phyloP scores from a whole-genome alignment of 2,888 invertebrate genomes.

The Cheilosia variabilis region DNA sequence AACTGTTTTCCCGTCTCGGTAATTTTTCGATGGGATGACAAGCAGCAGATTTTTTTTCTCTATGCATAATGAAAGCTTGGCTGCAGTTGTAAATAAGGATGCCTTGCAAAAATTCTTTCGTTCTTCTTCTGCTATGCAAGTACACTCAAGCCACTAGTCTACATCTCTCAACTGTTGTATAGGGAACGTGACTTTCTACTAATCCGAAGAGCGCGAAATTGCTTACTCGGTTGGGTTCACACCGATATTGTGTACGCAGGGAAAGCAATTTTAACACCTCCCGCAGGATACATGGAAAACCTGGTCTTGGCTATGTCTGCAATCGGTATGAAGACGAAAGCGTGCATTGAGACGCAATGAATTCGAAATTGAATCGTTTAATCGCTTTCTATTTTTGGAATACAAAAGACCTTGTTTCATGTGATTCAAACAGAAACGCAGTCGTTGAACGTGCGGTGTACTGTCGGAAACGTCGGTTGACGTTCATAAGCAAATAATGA shows the following conservation, averaged over 20 bases:
- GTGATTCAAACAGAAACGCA: neutral
- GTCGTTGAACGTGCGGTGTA: no score
- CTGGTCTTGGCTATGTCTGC: slow-evolving; percentile 15
- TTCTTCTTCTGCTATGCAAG: slow-evolving; percentile 22
- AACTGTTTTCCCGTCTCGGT: neutral
- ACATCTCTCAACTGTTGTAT: slow-evolving; percentile 17
- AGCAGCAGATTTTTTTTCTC: neutral
- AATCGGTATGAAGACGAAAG: neutral
- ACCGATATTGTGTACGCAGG: slow-evolving; percentile 34
- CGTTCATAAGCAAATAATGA: no score
- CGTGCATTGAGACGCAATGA: slow-evolving; percentile 28
- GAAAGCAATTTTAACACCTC: slow-evolving; percentile 61
- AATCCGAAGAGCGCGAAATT: slow-evolving; percentile 64
- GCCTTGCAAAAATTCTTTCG: slow-evolving; percentile 21
- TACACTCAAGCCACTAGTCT: slow-evolving; percentile 28
- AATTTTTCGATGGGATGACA: neutral
- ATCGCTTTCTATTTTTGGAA: slow-evolving; percentile 17
- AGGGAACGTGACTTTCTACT: slow-evolving; percentile 62
- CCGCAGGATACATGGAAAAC: slow-evolving; percentile 30
- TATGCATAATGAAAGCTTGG: neutral
- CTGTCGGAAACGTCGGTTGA: no score
- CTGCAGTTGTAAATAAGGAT: slow-evolving; percentile 8
- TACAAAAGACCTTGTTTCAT: neutral
- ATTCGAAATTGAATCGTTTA: slow-evolving; percentile 47
- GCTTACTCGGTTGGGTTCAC: slow-evolving; percentile 55